Evolutionary conservation across 2,797 vertebrate genomes (phyloP).

Genomic region (Arnoldichthys spilopterus): DNA sequence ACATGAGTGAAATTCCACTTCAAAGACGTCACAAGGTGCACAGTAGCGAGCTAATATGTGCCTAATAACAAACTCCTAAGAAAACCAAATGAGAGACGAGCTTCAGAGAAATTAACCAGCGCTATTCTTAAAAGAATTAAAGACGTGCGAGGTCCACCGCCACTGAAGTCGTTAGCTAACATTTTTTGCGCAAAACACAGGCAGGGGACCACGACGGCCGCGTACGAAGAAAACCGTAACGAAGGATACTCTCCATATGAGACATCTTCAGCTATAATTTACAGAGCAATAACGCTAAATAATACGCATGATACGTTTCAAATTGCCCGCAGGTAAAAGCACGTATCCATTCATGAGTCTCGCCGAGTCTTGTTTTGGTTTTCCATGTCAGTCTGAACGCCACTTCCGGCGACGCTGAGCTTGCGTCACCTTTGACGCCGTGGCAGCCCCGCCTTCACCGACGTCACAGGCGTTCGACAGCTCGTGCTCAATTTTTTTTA

Average conservation of each 20-base stretch:
- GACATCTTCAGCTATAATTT: slow-evolving; percentile 35
- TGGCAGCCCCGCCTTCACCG: slow-evolving; percentile 33
- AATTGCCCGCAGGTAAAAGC: background rate
- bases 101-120: too few species aligned
- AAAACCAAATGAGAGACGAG: background rate
- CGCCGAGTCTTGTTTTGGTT: slow-evolving; percentile 27
- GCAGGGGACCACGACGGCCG: background rate
- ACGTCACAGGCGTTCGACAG: slow-evolving; percentile 57
- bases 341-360: background rate
- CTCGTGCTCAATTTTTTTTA: slow-evolving; percentile 53
- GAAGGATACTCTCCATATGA: slow-evolving; percentile 62
- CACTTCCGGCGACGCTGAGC: slow-evolving; percentile 33
- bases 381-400: slow-evolving; percentile 15
- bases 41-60: too few species aligned
- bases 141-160: too few species aligned
- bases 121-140: too few species aligned
- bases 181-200: background rate
- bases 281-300: background rate
- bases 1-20: too few species aligned
- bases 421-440: slow-evolving; percentile 32
- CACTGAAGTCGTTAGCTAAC: too few species aligned
- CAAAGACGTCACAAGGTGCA: too few species aligned
- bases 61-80: background rate
- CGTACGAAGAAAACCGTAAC: background rate
- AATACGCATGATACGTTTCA: background rate